A percentile compares a stretch with the other conserved stretches of the same genome.
Conservation (phyloP, 2,797 vertebrate species). For the Lagocephalus sceleratus region DNA sequence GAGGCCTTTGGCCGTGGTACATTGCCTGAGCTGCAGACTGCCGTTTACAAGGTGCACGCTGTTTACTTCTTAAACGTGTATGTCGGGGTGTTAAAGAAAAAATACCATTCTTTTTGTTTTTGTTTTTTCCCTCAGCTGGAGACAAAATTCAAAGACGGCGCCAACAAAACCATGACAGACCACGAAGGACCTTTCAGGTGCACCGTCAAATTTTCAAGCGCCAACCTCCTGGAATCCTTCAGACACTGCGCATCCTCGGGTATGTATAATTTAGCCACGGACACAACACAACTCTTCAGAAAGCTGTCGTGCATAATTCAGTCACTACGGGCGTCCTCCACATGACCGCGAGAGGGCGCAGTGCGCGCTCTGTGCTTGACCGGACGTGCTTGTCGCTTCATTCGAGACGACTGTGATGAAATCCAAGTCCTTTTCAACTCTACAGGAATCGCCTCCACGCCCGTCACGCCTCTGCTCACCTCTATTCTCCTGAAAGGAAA, state of each 20-base stretch:
- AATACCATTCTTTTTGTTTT: neutral
- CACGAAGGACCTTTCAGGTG: slow-evolving; percentile 83
- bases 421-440: slow-evolving; percentile 18
- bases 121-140: slow-evolving; percentile 80
- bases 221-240: slow-evolving; percentile 87
- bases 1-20: slow-evolving; percentile 81
- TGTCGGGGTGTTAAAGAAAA: neutral
- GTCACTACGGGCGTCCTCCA: neutral
- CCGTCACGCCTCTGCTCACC: slow-evolving; percentile 87
- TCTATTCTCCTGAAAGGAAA: slow-evolving; percentile 87
- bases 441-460: slow-evolving; percentile 87
- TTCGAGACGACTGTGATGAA: neutral
- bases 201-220: slow-evolving; percentile 86
- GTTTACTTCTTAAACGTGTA: neutral
- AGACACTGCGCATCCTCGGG: slow-evolving; percentile 83
- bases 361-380: neutral
- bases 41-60: slow-evolving; percentile 73
- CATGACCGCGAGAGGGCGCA: slow-evolving; percentile 52
- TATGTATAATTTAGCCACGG: slow-evolving; percentile 46
- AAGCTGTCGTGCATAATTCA: neutral
- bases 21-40: slow-evolving; percentile 84
- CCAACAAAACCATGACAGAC: slow-evolving; percentile 64
- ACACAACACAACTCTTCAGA: neutral
- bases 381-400: neutral
- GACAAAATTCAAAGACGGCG: slow-evolving; percentile 82